Evolutionary conservation across 1,140 invertebrate genomes (phyloP).

Genomic region (Tetramorium simillimum): DNA sequence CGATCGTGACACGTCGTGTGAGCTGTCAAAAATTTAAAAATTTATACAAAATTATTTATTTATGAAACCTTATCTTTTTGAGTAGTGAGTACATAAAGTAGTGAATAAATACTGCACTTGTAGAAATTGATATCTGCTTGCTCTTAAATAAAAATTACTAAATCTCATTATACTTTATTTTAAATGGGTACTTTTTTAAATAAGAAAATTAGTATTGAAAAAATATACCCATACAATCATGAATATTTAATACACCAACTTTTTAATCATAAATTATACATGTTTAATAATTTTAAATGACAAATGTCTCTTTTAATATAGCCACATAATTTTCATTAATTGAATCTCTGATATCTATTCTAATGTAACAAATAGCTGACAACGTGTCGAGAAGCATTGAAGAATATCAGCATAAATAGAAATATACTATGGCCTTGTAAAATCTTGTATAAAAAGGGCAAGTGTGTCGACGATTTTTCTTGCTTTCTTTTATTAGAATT

Average conservation of each 20-base stretch:
- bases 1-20: not conserved
- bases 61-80: not conserved
- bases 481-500: constrained; percentile 30
- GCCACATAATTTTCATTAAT: not conserved
- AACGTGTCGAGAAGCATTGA: not conserved
- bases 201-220: not conserved
- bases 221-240: not conserved
- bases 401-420: constrained; percentile 21
- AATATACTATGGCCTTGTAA: constrained; percentile 39
- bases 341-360: not conserved
- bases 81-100: not conserved
- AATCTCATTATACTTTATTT: not conserved
- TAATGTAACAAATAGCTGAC: not conserved
- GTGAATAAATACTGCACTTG: not conserved
- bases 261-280: not conserved
- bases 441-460: constrained; percentile 34
- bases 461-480: constrained; percentile 24
- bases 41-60: constrained; percentile 15
- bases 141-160: constrained; percentile 8
- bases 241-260: constrained; percentile 9
- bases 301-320: not conserved
- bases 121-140: not conserved
- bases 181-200: not conserved
- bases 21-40: constrained; percentile 9
- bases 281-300: not conserved